These are phyloP conservation scores for Tylochromis polylepis DNA, from an alignment of 2,113 vertebrate genomes.

Conservation along the genomic window DNA sequence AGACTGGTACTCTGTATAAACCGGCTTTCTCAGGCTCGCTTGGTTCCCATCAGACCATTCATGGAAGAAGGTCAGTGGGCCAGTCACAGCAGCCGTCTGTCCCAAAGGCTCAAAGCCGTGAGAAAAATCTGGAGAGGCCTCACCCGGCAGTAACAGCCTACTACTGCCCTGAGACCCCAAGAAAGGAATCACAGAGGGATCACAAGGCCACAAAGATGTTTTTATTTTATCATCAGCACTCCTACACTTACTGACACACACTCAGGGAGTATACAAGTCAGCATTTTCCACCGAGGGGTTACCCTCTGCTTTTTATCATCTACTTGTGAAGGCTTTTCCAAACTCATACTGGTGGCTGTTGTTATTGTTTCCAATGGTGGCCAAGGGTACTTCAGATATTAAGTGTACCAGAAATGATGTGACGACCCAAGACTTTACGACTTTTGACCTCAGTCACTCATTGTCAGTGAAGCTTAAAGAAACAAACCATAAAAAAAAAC, in stretches of 20 bases:
- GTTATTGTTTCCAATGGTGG: slow-evolving; percentile 8
- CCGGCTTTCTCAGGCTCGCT: slow-evolving; percentile 43
- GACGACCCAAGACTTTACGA: not conserved
- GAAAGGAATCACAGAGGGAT: not conserved
- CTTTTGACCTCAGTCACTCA: not conserved
- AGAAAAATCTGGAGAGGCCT: slow-evolving; percentile 53
- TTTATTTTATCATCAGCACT: slow-evolving; percentile 5
- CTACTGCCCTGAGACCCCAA: not conserved
- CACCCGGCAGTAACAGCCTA: slow-evolving; percentile 28
- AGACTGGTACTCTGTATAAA: not conserved
- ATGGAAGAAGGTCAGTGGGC: slow-evolving; percentile 61
- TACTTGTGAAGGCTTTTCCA: slow-evolving; percentile 3
- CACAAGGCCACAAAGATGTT: not conserved
- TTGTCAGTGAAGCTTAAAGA: not conserved
- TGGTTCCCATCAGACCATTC: slow-evolving; percentile 3
- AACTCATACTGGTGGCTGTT: not conserved
- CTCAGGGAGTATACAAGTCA: slow-evolving; percentile 46
- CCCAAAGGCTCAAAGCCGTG: slow-evolving; percentile 57
- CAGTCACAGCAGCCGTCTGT: slow-evolving; percentile 21
- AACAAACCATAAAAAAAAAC: not conserved
- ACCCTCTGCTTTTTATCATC: slow-evolving; percentile 23
- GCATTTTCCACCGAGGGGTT: slow-evolving; percentile 58
- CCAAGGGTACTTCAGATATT: not conserved
- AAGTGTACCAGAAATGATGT: not conserved
- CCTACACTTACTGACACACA: slow-evolving; percentile 14